Evolutionary conservation across 2,888 invertebrate species (phyloP).

Genomic region (Idaea aversata): DNA sequence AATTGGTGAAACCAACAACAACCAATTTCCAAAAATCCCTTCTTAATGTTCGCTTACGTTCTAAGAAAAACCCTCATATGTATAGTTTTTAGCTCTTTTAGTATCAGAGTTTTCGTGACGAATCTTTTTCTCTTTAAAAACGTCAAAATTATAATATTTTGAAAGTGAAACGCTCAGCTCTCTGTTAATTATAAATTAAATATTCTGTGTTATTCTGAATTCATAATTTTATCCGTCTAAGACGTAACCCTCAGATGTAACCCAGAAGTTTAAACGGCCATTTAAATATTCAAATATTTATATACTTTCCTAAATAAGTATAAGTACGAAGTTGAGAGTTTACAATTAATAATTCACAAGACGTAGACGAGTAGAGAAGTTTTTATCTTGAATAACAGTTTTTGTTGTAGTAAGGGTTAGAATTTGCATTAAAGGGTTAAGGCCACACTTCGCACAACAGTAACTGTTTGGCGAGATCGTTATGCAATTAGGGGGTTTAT

Average conservation of each 20-base stretch:
- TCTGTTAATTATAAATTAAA: too few relatives aligned
- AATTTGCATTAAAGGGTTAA: conserved; percentile 38
- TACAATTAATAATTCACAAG: conserved; percentile 64
- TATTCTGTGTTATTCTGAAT: background rate
- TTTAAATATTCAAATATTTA: conserved; percentile 49
- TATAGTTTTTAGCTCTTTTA: too few relatives aligned
- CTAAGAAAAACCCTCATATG: too few relatives aligned
- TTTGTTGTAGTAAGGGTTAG: conserved; percentile 48
- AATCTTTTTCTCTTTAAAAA: too few relatives aligned
- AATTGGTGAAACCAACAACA: too few relatives aligned
- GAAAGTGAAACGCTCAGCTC: too few relatives aligned
- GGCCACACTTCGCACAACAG: conserved; percentile 24
- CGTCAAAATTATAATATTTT: too few relatives aligned
- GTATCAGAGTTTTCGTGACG: too few relatives aligned
- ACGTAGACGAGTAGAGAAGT: conserved; percentile 50
- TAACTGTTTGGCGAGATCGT: background rate
- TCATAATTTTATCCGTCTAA: background rate
- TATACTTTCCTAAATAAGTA: conserved; percentile 38
- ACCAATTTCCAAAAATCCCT: too few relatives aligned
- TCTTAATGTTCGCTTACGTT: too few relatives aligned
- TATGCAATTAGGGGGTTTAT: too few relatives aligned
- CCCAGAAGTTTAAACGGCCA: conserved; percentile 20
- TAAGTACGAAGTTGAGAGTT: conserved; percentile 43
- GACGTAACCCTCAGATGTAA: background rate
- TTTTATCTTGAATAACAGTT: conserved; percentile 49